phyloP scores from a whole-genome alignment of 2,797 vertebrate species.

The Hoplostethus mediterraneus region DNA sequence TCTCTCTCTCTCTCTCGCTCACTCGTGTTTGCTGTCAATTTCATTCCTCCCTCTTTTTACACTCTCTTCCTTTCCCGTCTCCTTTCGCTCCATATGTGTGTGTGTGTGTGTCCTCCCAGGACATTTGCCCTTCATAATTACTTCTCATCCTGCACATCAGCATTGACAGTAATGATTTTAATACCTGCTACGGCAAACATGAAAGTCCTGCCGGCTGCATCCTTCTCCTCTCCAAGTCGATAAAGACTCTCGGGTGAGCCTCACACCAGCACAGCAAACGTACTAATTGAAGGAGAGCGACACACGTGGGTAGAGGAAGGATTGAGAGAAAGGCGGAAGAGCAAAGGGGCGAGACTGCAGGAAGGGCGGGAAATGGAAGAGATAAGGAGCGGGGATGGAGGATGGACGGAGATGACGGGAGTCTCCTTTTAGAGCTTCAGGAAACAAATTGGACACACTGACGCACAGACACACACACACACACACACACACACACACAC shows the following conservation, averaged over 20 bases:
- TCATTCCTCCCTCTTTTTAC: constrained; percentile 30
- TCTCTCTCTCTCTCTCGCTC: constrained; percentile 7
- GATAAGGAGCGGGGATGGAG: constrained; percentile 4
- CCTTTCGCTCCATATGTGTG: neutral
- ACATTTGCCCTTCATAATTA: constrained; percentile 71
- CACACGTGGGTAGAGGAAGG: neutral
- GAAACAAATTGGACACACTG: constrained; percentile 21
- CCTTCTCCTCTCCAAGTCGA: constrained; percentile 46
- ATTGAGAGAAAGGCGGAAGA: neutral
- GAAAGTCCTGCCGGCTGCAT: constrained; percentile 47
- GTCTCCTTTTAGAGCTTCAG: constrained; percentile 11
- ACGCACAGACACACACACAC: constrained; percentile 18
- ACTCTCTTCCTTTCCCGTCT: constrained; percentile 7
- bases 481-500: constrained; percentile 23
- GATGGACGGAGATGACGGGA: constrained; percentile 8
- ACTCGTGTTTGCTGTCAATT: constrained; percentile 1
- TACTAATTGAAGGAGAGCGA: constrained; percentile 39
- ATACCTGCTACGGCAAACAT: constrained; percentile 55
- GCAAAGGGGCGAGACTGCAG: constrained; percentile 6
- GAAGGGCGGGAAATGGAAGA: neutral
- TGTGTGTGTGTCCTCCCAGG: constrained; percentile 39
- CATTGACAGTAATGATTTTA: constrained; percentile 63
- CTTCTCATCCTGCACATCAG: constrained; percentile 34
- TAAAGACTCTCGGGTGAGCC: constrained; percentile 44
- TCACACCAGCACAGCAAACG: constrained; percentile 5